Conservation (phyloP, 2,113 vertebrate species). For the Strix aluco region DNA sequence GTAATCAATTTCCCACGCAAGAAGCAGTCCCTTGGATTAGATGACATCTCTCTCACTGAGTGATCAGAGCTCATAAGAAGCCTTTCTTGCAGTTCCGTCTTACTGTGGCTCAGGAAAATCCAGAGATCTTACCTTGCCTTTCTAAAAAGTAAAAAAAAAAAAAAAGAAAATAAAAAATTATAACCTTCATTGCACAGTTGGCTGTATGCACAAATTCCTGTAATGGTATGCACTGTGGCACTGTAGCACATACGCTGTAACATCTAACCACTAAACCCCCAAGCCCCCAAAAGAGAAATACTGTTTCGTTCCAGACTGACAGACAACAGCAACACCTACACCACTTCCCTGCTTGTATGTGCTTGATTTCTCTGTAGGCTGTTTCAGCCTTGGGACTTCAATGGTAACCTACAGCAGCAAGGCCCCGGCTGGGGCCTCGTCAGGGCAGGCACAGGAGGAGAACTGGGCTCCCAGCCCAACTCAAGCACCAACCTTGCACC, state of each 20-base stretch:
- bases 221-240: too few species aligned
- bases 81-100: background rate
- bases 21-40: background rate
- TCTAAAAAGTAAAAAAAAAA: background rate
- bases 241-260: too few species aligned
- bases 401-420: background rate
- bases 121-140: background rate
- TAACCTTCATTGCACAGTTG: background rate
- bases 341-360: rapidly evolving
- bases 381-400: background rate
- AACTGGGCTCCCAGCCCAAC: background rate
- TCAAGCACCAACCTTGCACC: too few species aligned
- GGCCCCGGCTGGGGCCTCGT: too few species aligned
- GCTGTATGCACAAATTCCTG: background rate
- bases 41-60: background rate
- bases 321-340: background rate
- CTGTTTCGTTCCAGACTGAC: background rate
- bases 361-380: background rate
- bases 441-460: background rate
- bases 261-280: background rate
- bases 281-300: background rate
- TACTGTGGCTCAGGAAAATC: background rate
- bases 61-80: background rate
- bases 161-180: background rate
- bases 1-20: background rate